Percentiles rank a stretch among this genome's conserved stretches.
Evolutionary conservation across 1,140 invertebrate species (phyloP).

Genomic region (Hormaphis cornu): DNA sequence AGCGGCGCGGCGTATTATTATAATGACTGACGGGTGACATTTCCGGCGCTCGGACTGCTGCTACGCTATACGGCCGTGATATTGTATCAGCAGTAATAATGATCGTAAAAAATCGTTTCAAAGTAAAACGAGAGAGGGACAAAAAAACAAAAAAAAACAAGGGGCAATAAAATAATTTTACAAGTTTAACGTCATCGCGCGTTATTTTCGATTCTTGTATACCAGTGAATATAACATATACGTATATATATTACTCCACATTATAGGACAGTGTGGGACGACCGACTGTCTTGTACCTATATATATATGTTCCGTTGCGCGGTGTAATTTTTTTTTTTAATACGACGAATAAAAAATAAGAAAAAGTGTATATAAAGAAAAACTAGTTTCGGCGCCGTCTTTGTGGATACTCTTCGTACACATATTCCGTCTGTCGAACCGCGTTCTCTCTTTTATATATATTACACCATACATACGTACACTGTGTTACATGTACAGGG

Average conservation of each 20-base stretch:
- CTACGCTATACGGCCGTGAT: no score
- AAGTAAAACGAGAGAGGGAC: not conserved
- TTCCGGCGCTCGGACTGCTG: not conserved
- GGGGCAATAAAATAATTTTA: slow-evolving; percentile 32
- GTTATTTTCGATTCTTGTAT: slow-evolving; percentile 14
- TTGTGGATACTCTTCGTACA: slow-evolving; percentile 2
- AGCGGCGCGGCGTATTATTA: no score
- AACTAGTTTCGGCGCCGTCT: slow-evolving; percentile 31
- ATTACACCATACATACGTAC: not conserved
- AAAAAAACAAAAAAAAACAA: slow-evolving; percentile 12
- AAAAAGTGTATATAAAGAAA: slow-evolving; percentile 14
- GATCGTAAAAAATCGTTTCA: not conserved
- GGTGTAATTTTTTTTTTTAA: slow-evolving; percentile 19
- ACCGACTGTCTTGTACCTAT: slow-evolving; percentile 26
- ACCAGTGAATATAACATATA: not conserved
- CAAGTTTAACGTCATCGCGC: slow-evolving; percentile 28
- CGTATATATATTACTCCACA: slow-evolving; percentile 27
- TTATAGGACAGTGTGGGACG: slow-evolving; percentile 31
- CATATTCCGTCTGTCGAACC: not conserved
- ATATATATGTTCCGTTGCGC: slow-evolving; percentile 2
- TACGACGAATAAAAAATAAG: slow-evolving; percentile 17
- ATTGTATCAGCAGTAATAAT: not conserved
- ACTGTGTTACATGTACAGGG: no score
- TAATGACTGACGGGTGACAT: slow-evolving; percentile 5
- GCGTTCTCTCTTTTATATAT: not conserved